Percentiles rank a stretch among this genome's conserved stretches.
Evolutionary conservation across 2,888 invertebrate genomes (phyloP).

Genomic region (Rhimphoctona megacephalus): DNA sequence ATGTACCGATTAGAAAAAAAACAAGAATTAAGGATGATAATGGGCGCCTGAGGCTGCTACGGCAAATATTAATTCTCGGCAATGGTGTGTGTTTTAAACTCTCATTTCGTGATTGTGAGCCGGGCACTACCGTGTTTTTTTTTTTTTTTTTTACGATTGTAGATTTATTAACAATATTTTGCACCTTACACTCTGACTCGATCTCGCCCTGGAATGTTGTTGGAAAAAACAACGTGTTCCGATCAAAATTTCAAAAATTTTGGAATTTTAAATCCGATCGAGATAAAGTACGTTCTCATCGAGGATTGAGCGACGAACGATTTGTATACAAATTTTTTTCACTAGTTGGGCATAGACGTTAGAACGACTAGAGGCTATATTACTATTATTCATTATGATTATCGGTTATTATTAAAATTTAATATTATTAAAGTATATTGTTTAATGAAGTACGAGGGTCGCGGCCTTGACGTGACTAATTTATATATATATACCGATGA

Average conservation of each 20-base stretch:
- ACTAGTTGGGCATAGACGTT: slow-evolving; percentile 82
- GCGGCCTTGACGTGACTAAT: slow-evolving; percentile 67
- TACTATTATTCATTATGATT: slow-evolving; percentile 79
- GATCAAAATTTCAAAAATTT: background rate
- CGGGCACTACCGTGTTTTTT: background rate
- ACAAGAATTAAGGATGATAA: background rate
- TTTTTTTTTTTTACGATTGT: slow-evolving; percentile 79
- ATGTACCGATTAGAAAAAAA: slow-evolving; percentile 46
- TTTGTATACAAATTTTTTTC: slow-evolving; percentile 76
- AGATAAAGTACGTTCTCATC: background rate
- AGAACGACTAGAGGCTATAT: slow-evolving; percentile 84
- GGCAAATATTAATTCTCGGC: slow-evolving; percentile 60
- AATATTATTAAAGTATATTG: slow-evolving; percentile 77
- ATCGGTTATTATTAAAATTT: slow-evolving; percentile 77
- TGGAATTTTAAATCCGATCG: background rate
- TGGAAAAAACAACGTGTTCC: background rate
- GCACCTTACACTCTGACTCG: slow-evolving; percentile 76
- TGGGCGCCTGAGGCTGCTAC: slow-evolving; percentile 68
- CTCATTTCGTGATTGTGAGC: slow-evolving; percentile 11
- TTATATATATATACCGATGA: slow-evolving; percentile 57
- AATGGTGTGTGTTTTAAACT: slow-evolving; percentile 69
- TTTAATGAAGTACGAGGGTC: slow-evolving; percentile 71
- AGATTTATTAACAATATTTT: slow-evolving; percentile 77
- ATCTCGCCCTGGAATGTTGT: slow-evolving; percentile 64
- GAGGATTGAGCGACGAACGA: slow-evolving; percentile 57